Conservation (phyloP, 2,113 vertebrate species). For the Tragelaphus scriptus region DNA sequence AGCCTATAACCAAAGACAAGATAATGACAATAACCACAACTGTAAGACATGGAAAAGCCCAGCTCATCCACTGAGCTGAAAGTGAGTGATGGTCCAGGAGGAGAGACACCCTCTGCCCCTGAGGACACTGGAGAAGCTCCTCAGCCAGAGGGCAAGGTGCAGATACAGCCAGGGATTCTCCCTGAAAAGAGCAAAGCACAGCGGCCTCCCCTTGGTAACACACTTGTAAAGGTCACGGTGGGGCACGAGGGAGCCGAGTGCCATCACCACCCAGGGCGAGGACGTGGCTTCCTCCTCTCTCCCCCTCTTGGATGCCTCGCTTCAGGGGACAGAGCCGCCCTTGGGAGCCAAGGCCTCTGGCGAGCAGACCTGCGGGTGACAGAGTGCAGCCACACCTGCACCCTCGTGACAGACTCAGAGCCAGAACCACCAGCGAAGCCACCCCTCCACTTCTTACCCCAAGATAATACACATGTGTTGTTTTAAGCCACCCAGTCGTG, state of each 20-base stretch:
- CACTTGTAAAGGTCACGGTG: not conserved
- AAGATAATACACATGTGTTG: not conserved
- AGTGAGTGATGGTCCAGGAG: not conserved
- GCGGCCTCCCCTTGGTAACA: not conserved
- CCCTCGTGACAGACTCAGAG: not conserved
- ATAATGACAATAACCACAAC: not conserved
- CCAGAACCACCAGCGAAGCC: not conserved
- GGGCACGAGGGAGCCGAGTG: not conserved
- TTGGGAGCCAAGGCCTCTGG: not conserved
- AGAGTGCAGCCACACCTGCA: not conserved
- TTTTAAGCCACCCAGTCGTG: not conserved
- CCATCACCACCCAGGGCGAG: not conserved
- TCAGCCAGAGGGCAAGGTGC: not conserved
- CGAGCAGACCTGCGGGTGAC: not conserved
- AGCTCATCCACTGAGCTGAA: not conserved
- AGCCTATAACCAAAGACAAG: not conserved
- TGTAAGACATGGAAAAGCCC: not conserved
- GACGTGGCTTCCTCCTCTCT: not conserved
- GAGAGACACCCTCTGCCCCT: not conserved
- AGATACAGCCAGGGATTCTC: not conserved
- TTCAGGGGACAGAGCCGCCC: not conserved
- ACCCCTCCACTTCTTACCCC: not conserved
- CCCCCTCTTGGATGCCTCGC: not conserved
- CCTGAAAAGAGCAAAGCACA: not conserved
- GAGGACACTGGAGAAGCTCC: not conserved